phyloP scores from a whole-genome alignment of 30 jellyfish, hydroid and myxozoan species.

The Aurelia coerulea region DNA sequence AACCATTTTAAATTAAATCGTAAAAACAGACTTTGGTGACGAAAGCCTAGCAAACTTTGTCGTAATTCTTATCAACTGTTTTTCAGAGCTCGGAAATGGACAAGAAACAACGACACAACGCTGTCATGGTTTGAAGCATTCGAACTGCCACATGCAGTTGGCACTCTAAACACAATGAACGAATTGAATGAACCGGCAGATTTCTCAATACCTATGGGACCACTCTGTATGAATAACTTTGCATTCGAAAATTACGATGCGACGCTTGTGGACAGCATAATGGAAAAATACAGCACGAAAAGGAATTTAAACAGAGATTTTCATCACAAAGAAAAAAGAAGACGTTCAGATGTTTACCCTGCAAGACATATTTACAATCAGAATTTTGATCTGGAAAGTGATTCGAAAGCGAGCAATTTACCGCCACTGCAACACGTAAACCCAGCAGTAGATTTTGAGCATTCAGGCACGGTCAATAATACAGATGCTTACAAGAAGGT shows the following conservation, averaged over 20 bases:
- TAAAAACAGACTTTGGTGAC: no score
- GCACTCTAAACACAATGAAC: conserved; percentile 42
- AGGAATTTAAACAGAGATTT: conserved; percentile 16
- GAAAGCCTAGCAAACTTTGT: no score
- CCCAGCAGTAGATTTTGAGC: conserved; percentile 34
- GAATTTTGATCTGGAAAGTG: conserved; percentile 5
- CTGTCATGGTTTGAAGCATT: conserved; percentile 70
- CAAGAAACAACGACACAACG: conserved; percentile 33
- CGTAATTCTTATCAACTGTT: no score
- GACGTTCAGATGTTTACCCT: conserved; percentile 55
- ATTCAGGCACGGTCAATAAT: neutral
- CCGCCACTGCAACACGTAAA: neutral
- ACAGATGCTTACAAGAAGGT: no score
- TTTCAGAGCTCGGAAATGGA: conserved; percentile 40
- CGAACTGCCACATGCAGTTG: conserved; percentile 61
- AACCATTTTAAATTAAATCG: no score
- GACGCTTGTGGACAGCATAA: conserved; percentile 44
- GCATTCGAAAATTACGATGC: conserved; percentile 57
- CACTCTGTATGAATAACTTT: conserved; percentile 48
- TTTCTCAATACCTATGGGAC: conserved; percentile 77
- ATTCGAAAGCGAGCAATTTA: neutral
- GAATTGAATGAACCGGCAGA: conserved; percentile 66
- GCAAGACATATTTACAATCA: conserved; percentile 13
- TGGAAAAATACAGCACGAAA: conserved; percentile 52
- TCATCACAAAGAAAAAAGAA: conserved; percentile 11